Percentiles rank a stretch among this genome's conserved stretches.
Conservation (phyloP, 2,113 vertebrate genomes). For the Cebidichthys violaceus region DNA sequence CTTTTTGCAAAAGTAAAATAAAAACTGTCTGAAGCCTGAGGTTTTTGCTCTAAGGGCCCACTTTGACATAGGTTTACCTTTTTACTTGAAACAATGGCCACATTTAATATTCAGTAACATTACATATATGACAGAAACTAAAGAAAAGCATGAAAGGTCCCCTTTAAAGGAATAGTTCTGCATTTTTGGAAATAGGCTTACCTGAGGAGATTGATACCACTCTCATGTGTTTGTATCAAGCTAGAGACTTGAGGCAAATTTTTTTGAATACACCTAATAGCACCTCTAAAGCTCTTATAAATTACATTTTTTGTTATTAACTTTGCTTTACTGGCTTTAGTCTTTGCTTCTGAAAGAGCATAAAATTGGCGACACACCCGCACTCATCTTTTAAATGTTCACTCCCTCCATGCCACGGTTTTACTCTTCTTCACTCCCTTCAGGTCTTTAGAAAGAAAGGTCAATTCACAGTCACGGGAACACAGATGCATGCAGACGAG, state of each 20-base stretch:
- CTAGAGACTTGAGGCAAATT: background rate
- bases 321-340: slow-evolving; percentile 5
- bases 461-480: slow-evolving; percentile 35
- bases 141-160: too few relatives aligned
- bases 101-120: too few relatives aligned
- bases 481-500: slow-evolving; percentile 15
- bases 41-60: too few relatives aligned
- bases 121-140: too few relatives aligned
- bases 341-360: slow-evolving; percentile 21
- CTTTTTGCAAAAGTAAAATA: too few relatives aligned
- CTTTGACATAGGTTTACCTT: too few relatives aligned
- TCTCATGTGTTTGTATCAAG: background rate
- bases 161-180: too few relatives aligned
- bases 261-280: background rate
- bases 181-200: too few relatives aligned
- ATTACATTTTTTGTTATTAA: background rate
- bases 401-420: slow-evolving; percentile 22
- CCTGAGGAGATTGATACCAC: background rate
- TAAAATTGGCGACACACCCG: slow-evolving; percentile 15
- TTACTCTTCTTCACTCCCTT: slow-evolving; percentile 41
- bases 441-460: slow-evolving; percentile 43
- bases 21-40: too few relatives aligned
- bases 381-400: slow-evolving; percentile 32
- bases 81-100: too few relatives aligned
- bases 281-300: background rate